phyloP scores from a whole-genome alignment of 2,888 invertebrate species.

The Andricus curvator region DNA sequence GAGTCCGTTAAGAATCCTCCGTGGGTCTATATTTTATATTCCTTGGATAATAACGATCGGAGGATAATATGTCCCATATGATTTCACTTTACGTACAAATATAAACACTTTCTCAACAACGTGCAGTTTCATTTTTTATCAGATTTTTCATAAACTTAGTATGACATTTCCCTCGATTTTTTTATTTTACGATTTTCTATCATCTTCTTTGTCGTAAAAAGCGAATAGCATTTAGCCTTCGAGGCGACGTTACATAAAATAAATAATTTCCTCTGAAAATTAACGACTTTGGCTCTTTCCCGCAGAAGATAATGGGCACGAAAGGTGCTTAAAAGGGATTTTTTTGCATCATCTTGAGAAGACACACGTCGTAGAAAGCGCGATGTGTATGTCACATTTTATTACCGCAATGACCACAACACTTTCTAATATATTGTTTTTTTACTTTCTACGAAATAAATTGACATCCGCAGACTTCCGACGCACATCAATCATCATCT shows the following conservation, averaged over 20 bases:
- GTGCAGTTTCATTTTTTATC: neutral
- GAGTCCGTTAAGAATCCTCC: neutral
- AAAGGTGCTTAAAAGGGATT: conserved; percentile 5
- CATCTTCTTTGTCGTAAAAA: neutral
- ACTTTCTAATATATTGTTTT: conserved; percentile 33
- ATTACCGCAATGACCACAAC: conserved; percentile 8
- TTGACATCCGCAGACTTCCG: conserved; percentile 1
- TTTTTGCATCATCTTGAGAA: conserved; percentile 6
- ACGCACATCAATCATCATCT: conserved; percentile 15
- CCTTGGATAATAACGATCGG: neutral
- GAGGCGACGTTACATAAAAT: neutral
- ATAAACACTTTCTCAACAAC: neutral
- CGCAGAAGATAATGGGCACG: neutral
- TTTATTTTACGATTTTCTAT: neutral
- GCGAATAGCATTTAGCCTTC: neutral
- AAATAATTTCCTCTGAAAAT: conserved; percentile 4
- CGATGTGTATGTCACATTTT: conserved; percentile 15
- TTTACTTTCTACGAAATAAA: conserved; percentile 26
- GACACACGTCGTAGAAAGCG: conserved; percentile 29
- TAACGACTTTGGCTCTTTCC: neutral
- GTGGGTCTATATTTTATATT: neutral
- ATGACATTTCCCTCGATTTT: neutral
- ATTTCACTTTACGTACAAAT: neutral
- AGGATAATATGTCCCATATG: neutral
- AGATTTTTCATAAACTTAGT: neutral